Percentiles rank a stretch among this genome's conserved stretches.
Conservation (phyloP, 2,113 vertebrate species). For the Neogale vison region DNA sequence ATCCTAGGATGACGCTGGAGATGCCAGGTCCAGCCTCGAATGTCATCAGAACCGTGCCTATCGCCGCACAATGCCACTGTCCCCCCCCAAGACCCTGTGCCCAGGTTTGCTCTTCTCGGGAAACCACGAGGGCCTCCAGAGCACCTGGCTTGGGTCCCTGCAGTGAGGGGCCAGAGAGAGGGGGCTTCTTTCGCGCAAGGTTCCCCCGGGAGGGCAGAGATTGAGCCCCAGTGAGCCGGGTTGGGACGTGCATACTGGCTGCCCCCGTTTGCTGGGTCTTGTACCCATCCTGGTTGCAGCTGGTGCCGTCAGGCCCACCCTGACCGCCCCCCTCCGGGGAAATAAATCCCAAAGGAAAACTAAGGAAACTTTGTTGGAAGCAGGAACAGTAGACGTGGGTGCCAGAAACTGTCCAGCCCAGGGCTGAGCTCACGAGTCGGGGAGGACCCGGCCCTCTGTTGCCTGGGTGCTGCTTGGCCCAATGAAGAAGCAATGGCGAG, state of each 20-base stretch:
- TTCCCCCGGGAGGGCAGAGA: too few species aligned
- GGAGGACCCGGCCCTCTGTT: not conserved
- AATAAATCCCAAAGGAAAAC: not conserved
- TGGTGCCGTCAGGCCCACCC: not conserved
- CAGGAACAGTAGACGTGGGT: not conserved
- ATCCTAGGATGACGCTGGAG: not conserved
- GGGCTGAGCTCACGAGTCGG: not conserved
- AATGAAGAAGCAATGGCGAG: not conserved
- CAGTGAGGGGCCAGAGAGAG: too few species aligned
- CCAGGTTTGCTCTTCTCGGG: not conserved
- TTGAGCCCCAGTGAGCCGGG: not conserved
- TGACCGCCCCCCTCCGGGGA: too few species aligned
- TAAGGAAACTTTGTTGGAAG: not conserved
- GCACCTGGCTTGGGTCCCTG: not conserved
- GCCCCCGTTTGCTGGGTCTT: not conserved
- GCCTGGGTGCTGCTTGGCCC: not conserved
- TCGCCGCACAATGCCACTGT: not conserved
- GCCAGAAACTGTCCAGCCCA: not conserved
- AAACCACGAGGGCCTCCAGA: not conserved
- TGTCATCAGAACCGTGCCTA: rapidly evolving
- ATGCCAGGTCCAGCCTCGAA: not conserved
- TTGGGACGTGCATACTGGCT: not conserved
- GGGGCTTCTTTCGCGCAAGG: too few species aligned
- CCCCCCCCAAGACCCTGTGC: too few species aligned
- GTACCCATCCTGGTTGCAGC: not conserved